Base-by-base conservation (phyloP, 1,140 invertebrate genomes). In the Littorina saxatilis region DNA sequence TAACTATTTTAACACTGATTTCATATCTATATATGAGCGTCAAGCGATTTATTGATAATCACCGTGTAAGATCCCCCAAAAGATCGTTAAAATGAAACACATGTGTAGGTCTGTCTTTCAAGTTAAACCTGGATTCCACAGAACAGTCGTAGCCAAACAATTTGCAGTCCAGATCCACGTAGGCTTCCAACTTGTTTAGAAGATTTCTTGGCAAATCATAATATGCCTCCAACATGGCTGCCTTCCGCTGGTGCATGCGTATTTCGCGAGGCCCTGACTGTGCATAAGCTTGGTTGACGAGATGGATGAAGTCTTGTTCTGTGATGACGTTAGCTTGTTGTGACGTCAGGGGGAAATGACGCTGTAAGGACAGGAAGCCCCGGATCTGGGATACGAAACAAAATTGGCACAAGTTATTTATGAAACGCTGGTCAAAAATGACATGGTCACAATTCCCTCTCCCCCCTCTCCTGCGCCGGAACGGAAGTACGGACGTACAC, bases 361-460 rank as follows among this genome's bases (percentile, higher is more conserved):
- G 39, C 32, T 63, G 29, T 35, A 66, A 63, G n/a, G 76, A 78
- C 2, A 78, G 58, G 29, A 58, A 43, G 1, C 76, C 76, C 5
- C 76, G 76, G 20, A 78, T 66, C 76, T 78, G 76, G 2, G 66
- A 73, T n/a, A n/a, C n/a, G n/a, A n/a, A n/a, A n/a, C n/a, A n/a
- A n/a, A n/a, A n/a, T n/a, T n/a, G n/a, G n/a, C n/a, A n/a, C n/a
- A n/a, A n/a, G n/a, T n/a, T n/a, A n/a, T n/a, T n/a, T n/a, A n/a
- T n/a, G n/a, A n/a, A n/a, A n/a, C n/a, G n/a, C n/a, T n/a, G 2
- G 40, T 11, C 70, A 73, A 20, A 40, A 73, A 0, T 15, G 13
- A 0, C 32, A 40, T 7, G 17, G 39, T 23, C 11, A 23, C 11
- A n/a, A 35, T 66, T 47, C 43, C 43, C 43, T 61, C 58, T n/a